Base-by-base conservation (phyloP, 1,140 invertebrate species). In the Drosophila prosaltans region DNA sequence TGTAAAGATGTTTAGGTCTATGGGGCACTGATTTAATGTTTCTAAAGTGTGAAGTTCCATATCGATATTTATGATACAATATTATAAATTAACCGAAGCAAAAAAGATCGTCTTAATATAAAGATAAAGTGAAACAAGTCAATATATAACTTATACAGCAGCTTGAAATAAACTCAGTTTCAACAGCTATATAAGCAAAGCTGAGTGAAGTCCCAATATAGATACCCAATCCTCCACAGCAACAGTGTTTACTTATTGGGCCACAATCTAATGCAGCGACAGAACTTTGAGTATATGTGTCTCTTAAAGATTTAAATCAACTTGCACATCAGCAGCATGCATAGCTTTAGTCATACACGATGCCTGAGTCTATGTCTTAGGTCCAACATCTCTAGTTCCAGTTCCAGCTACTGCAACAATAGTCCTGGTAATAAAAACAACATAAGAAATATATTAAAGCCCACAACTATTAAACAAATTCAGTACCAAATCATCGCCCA, bases 401-500 rank as follows among this genome's bases (percentile, higher is more conserved):
- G 39, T 30, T 59, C 24, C 7, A 63, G 3, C 7, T 48, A 6
- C 30, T 54, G n/a, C 9, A 66, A 21, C 36, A 16, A 0, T 16
- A 67, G 28, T 48, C 62, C 62, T 28, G 5, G 16, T 51, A 40
- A 36, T 45, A 45, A 57, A 40, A 9, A 43, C 70, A 26, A 36
- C 32, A 75, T 71, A 4, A 51, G 45, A 51, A 51, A 51, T 51
- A 26, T 10, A 51, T 24, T 72, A 10, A 67, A 16, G 72, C 3
- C 72, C 72, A 1, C 68, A 72, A 51, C 48, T 69, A 1, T 21
- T 57, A 8, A 64, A 54, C 10, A 75, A 63, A 40, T 76, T 76
- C 8, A 79, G 73, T 43, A 84, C 75, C 43, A 88, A 88, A 43
- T 58, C 67, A n/a, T 51, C 78, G 1, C 65, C 72, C 5, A 60